Conservation (phyloP, 2,797 vertebrate genomes). For the Melanotaenia trifasciata region DNA sequence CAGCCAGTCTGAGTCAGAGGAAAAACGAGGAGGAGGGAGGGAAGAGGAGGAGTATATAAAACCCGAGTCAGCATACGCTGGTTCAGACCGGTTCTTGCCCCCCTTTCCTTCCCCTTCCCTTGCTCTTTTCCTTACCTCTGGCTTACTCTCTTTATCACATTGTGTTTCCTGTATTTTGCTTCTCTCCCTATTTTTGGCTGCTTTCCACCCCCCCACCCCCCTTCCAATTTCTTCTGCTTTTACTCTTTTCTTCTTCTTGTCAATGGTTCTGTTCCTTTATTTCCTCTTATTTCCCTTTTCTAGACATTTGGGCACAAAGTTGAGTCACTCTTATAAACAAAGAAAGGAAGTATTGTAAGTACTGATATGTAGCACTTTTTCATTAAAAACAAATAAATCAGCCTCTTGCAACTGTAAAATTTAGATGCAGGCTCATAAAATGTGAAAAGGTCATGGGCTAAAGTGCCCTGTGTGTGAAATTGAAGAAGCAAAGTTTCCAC, state of each 20-base stretch:
- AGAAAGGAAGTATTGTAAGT: not conserved
- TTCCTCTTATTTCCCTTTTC: conserved; percentile 14
- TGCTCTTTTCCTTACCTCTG: conserved; percentile 26
- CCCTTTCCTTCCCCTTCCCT: conserved; percentile 39
- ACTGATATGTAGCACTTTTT: not conserved
- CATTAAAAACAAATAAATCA: not conserved
- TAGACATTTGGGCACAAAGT: conserved; percentile 51
- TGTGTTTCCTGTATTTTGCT: conserved; percentile 18
- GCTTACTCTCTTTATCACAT: conserved; percentile 36
- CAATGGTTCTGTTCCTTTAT: not conserved
- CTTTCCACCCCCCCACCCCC: not conserved
- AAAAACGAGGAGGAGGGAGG: conserved; percentile 47
- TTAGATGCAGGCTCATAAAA: not conserved
- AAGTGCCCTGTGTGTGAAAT: not conserved
- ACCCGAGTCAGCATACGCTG: conserved; percentile 73
- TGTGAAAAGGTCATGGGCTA: conserved; percentile 4
- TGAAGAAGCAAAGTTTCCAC: not conserved
- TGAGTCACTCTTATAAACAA: not conserved
- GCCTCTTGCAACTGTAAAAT: not conserved
- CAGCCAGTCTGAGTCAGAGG: conserved; percentile 70
- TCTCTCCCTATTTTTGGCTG: conserved; percentile 21
- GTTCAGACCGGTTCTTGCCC: conserved; percentile 83
- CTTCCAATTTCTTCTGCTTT: not conserved
- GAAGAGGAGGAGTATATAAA: conserved; percentile 58
- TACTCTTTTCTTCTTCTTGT: not conserved